Percentiles rank a stretch among this genome's conserved stretches.
phyloP scores from a whole-genome alignment of 2,113 vertebrate genomes.

The Casuarius casuarius region DNA sequence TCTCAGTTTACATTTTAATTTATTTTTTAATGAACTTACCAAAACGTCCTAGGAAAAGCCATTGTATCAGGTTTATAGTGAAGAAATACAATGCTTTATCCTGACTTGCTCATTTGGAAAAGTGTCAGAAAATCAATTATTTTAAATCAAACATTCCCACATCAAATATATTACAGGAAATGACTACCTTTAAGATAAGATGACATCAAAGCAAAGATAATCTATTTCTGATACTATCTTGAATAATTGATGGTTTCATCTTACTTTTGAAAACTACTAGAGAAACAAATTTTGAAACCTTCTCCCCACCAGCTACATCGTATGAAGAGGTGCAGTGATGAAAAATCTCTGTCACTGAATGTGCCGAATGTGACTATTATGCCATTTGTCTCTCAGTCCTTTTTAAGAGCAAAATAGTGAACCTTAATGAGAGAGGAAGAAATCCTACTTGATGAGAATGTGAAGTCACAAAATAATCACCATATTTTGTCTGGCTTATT shows the following conservation, averaged over 20 bases:
- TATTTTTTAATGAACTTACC: background rate
- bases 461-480: background rate
- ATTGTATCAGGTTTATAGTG: accelerated
- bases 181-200: background rate
- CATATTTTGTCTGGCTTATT: background rate
- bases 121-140: background rate
- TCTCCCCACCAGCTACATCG: accelerated
- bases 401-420: background rate
- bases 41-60: background rate
- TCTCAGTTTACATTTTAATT: background rate
- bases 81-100: background rate
- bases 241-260: background rate
- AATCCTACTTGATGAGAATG: background rate
- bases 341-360: background rate
- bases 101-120: background rate
- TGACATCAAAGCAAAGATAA: background rate
- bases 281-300: background rate
- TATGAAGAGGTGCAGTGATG: background rate
- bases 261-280: background rate
- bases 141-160: background rate
- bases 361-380: background rate
- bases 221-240: background rate
- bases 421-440: background rate
- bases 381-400: background rate
- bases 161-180: background rate